phyloP scores from a whole-genome alignment of 1,140 invertebrate genomes.

The Dolichoris vasculosae region DNA sequence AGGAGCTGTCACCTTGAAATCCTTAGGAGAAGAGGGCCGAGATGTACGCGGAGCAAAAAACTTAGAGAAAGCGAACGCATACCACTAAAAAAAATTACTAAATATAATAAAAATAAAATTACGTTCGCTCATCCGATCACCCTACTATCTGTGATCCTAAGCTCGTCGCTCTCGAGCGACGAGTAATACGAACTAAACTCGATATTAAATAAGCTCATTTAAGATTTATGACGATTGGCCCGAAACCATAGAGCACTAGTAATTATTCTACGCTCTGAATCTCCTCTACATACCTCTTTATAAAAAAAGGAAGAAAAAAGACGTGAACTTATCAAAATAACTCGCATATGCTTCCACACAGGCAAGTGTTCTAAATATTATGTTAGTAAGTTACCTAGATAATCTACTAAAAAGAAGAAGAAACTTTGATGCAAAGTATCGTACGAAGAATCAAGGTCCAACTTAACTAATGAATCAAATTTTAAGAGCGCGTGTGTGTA shows the following conservation, averaged over 20 bases:
- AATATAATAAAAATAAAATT: conserved; percentile 62
- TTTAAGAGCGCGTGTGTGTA: conserved; percentile 38
- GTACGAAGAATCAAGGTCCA: not conserved
- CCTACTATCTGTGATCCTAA: conserved; percentile 73
- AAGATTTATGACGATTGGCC: conserved; percentile 47
- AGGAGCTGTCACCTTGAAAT: conserved; percentile 76
- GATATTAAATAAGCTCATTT: conserved; percentile 65
- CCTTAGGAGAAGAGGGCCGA: conserved; percentile 63
- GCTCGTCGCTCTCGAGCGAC: conserved; percentile 58
- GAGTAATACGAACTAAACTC: conserved; percentile 73
- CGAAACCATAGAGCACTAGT: conserved; percentile 47
- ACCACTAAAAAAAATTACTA: conserved; percentile 48
- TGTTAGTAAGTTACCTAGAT: conserved; percentile 20
- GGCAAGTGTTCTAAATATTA: conserved; percentile 37
- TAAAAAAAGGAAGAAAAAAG: not conserved
- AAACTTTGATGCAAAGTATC: conserved; percentile 2
- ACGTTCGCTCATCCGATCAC: conserved; percentile 71
- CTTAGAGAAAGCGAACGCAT: conserved; percentile 38
- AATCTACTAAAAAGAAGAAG: not conserved
- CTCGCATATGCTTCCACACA: conserved; percentile 42
- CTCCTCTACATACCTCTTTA: not conserved
- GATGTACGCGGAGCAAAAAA: conserved; percentile 62
- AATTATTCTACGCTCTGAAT: not conserved
- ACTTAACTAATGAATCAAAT: conserved; percentile 21
- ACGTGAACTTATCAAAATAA: conserved; percentile 32